Evolutionary conservation across 1,140 invertebrate species (phyloP).

Genomic region (Hermetia illucens): DNA sequence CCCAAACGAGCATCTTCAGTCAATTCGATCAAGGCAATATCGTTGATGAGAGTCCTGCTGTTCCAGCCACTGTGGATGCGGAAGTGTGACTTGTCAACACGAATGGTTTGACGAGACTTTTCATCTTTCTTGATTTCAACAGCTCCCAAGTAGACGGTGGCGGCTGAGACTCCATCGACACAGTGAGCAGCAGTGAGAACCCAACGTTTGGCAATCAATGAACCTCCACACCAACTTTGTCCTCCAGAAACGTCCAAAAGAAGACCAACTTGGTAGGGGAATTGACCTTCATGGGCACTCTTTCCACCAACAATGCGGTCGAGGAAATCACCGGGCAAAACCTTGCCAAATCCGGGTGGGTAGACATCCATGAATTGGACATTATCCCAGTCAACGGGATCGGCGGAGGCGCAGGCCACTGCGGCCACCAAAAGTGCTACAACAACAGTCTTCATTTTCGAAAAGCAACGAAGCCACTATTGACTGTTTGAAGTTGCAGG

Average conservation of each 20-base stretch:
- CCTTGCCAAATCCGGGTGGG: too few relatives aligned
- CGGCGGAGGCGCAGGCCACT: too few relatives aligned
- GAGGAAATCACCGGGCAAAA: too few relatives aligned
- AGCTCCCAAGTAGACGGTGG: slow-evolving; percentile 17
- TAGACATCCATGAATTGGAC: too few relatives aligned
- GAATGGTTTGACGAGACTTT: too few relatives aligned
- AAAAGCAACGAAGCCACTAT: too few relatives aligned
- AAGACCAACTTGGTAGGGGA: slow-evolving; percentile 30
- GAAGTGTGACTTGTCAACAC: too few relatives aligned
- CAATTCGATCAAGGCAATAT: slow-evolving; percentile 30
- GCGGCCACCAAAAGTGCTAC: too few relatives aligned
- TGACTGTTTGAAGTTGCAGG: too few relatives aligned
- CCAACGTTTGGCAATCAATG: slow-evolving; percentile 32
- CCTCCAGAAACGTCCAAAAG: slow-evolving; percentile 11
- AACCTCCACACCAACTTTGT: slow-evolving; percentile 35
- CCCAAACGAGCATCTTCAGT: slow-evolving; percentile 19
- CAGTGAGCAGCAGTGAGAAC: slow-evolving; percentile 44
- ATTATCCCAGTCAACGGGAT: too few relatives aligned
- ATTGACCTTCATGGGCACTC: slow-evolving; percentile 21
- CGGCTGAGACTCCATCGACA: slow-evolving; percentile 18
- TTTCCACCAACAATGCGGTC: slow-evolving; percentile 25
- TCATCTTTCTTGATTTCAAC: too few relatives aligned
- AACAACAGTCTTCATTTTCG: too few relatives aligned
- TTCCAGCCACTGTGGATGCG: slow-evolving; percentile 15
- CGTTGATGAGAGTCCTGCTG: slow-evolving; percentile 16